Percentiles rank a stretch among this genome's conserved stretches.
Evolutionary conservation across 2,888 invertebrate genomes (phyloP).

Genomic region (Tryphoninae sp.): DNA sequence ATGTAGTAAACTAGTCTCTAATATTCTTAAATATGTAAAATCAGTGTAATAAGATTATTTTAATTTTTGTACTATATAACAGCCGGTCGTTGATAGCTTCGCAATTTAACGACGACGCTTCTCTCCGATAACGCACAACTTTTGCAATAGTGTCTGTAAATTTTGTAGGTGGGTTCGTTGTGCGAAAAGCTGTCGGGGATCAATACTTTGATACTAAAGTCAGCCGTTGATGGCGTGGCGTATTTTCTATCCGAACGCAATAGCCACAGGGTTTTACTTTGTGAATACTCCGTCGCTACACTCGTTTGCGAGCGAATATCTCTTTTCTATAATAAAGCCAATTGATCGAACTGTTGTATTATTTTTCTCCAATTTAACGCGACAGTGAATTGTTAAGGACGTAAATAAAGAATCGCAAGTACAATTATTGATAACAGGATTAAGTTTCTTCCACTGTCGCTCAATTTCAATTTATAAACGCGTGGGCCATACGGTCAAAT

Average conservation of each 20-base stretch:
- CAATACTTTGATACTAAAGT: conserved; percentile 75
- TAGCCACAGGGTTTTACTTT: conserved; percentile 59
- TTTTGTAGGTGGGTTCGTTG: conserved; percentile 59
- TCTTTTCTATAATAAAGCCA: conserved; percentile 6
- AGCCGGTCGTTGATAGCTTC: not conserved
- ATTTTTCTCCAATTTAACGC: not conserved
- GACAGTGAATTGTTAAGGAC: conserved; percentile 4
- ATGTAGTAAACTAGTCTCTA: too few species aligned
- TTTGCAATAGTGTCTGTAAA: not conserved
- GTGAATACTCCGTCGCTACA: conserved; percentile 55
- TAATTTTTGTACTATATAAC: too few species aligned
- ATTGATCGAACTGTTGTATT: not conserved
- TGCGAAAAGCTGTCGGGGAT: conserved; percentile 67
- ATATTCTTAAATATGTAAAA: too few species aligned
- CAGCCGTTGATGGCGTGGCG: conserved; percentile 70
- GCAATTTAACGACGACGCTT: not conserved
- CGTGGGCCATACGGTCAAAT: not conserved
- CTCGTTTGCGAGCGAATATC: conserved; percentile 49
- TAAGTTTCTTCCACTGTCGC: not conserved
- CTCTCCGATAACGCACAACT: not conserved
- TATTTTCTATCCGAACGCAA: conserved; percentile 58
- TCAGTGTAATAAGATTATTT: too few species aligned
- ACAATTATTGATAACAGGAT: too few species aligned
- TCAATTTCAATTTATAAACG: not conserved
- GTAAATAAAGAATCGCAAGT: too few species aligned